Conservation (phyloP, 2,797 vertebrate species). For the Vultur gryphus region DNA sequence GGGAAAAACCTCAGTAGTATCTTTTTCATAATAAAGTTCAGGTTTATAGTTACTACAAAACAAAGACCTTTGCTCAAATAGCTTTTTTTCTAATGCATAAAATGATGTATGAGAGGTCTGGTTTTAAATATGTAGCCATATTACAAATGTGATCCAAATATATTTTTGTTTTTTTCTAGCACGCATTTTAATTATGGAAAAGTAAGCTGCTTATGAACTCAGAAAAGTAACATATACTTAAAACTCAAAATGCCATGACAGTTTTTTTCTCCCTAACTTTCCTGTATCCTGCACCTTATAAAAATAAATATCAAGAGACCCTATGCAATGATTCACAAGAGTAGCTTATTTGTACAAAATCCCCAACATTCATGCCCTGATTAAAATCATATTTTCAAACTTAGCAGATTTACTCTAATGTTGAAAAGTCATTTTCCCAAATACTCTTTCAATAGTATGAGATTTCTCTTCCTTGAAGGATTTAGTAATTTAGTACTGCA, state of each 20-base stretch:
- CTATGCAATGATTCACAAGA: neutral
- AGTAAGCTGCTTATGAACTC: neutral
- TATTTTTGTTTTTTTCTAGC: neutral
- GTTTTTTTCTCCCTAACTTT: neutral
- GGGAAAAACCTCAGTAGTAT: neutral
- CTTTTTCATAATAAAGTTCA: neutral
- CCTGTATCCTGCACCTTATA: neutral
- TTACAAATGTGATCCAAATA: neutral
- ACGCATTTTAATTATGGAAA: neutral
- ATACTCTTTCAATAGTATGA: neutral
- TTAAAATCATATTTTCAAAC: neutral
- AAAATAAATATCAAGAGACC: neutral
- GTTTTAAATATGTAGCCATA: neutral
- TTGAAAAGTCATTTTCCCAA: neutral
- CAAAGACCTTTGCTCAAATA: neutral
- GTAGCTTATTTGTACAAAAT: neutral
- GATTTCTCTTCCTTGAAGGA: neutral
- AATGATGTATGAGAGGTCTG: neutral
- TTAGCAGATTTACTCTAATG: neutral
- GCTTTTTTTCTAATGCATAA: neutral
- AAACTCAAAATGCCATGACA: neutral
- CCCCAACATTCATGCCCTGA: neutral
- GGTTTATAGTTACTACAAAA: neutral
- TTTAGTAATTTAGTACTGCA: slow-evolving; percentile 23
- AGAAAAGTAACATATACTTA: neutral